Conservation (phyloP, 2,113 vertebrate genomes). For the Loxodonta africana region DNA sequence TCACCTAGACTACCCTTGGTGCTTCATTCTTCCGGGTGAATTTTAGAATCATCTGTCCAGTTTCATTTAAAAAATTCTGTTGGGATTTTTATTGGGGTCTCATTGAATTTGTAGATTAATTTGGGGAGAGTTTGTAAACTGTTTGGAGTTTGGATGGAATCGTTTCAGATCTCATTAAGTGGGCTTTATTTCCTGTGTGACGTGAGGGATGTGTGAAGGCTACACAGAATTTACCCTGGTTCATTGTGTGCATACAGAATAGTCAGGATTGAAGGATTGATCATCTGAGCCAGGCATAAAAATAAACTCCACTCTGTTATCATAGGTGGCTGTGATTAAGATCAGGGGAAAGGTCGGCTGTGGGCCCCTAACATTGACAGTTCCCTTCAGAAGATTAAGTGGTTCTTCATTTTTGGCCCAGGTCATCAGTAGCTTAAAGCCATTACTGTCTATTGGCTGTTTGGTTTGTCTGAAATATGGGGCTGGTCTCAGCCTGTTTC, state of each 20-base stretch:
- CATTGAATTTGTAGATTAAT: slow-evolving; percentile 19
- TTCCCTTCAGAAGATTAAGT: slow-evolving; percentile 81
- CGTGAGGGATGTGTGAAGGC: slow-evolving; percentile 16
- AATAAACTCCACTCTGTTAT: slow-evolving; percentile 82
- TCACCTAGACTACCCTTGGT: too few species aligned
- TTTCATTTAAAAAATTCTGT: not conserved
- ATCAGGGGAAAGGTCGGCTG: slow-evolving; percentile 65
- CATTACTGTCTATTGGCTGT: slow-evolving; percentile 85
- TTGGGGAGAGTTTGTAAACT: not conserved
- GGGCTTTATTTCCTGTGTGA: not conserved
- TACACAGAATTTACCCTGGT: not conserved
- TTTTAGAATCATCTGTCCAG: not conserved
- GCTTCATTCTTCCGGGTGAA: not conserved
- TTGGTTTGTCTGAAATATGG: slow-evolving; percentile 85
- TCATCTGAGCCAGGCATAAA: slow-evolving; percentile 74
- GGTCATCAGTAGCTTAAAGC: slow-evolving; percentile 82
- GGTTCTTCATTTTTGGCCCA: slow-evolving; percentile 73
- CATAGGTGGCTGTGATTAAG: slow-evolving; percentile 84
- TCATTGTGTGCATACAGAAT: slow-evolving; percentile 35
- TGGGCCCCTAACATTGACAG: slow-evolving; percentile 75
- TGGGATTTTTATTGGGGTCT: slow-evolving; percentile 38
- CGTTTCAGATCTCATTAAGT: not conserved
- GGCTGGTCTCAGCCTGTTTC: slow-evolving; percentile 69
- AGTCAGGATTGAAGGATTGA: slow-evolving; percentile 67
- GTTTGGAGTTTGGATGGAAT: not conserved